Conservation (phyloP, 2,797 vertebrate genomes). For the Hippocampus kuda region DNA sequence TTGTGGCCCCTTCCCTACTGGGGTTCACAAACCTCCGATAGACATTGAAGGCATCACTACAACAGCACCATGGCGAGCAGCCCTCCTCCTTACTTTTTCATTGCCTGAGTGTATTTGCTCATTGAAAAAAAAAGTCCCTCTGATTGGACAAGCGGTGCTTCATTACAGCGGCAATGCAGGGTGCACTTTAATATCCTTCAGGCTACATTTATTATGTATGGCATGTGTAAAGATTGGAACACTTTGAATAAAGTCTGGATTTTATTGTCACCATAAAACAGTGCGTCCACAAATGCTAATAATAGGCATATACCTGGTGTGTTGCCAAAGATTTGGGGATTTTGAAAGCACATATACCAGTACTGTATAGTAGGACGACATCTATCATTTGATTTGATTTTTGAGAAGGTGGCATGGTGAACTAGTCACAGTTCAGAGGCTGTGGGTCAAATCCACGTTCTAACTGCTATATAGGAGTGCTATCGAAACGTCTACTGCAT, state of each 20-base stretch:
- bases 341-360: neutral
- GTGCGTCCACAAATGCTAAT: neutral
- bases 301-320: neutral
- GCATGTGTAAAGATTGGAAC: neutral
- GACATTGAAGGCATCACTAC: conserved; percentile 20
- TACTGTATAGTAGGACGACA: neutral
- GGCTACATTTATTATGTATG: conserved; percentile 3
- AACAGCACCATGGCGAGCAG: conserved; percentile 25
- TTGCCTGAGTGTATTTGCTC: conserved; percentile 24
- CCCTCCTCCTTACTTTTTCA: conserved; percentile 31
- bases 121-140: conserved; percentile 2
- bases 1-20: neutral
- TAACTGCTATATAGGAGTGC: too few relatives aligned
- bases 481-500: too few relatives aligned
- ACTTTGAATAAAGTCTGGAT: neutral
- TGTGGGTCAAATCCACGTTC: neutral
- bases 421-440: neutral
- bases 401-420: neutral
- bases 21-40: neutral
- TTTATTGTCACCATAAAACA: neutral
- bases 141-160: conserved; percentile 3
- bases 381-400: neutral
- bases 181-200: neutral
- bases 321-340: neutral
- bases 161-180: neutral